Conservation (phyloP, 2,797 vertebrate species). For the Masticophis lateralis region DNA sequence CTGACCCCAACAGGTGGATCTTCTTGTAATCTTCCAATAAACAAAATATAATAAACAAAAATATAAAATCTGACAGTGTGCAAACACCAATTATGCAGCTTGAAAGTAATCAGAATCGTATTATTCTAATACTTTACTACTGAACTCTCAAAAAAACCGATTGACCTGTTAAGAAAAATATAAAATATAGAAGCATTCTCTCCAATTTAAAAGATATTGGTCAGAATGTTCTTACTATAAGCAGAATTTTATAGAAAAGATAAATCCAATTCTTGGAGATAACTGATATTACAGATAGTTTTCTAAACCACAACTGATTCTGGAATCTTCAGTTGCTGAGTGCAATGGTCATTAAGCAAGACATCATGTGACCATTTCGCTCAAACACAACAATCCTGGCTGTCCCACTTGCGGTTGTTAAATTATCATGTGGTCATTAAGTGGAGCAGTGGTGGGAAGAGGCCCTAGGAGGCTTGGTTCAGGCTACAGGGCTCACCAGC, state of each 20-base stretch:
- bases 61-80: neutral
- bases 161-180: neutral
- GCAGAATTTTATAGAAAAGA: neutral
- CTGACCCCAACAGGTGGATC: slow-evolving; percentile 98
- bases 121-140: neutral
- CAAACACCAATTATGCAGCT: neutral
- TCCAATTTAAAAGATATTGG: neutral
- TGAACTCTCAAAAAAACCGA: neutral
- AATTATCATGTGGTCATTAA: neutral
- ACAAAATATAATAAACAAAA: slow-evolving; percentile 20
- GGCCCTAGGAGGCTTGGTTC: neutral
- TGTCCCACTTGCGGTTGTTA: neutral
- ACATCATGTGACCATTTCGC: neutral
- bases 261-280: neutral
- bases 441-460: neutral
- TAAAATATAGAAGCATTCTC: neutral
- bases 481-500: neutral
- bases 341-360: neutral
- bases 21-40: slow-evolving; percentile 88
- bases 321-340: neutral
- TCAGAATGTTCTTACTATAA: neutral
- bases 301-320: neutral
- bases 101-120: neutral
- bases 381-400: neutral
- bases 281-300: neutral